Percentiles rank a stretch among this genome's conserved stretches.
Conservation (phyloP, 2,888 invertebrate species). For the Phaedon cochleariae region DNA sequence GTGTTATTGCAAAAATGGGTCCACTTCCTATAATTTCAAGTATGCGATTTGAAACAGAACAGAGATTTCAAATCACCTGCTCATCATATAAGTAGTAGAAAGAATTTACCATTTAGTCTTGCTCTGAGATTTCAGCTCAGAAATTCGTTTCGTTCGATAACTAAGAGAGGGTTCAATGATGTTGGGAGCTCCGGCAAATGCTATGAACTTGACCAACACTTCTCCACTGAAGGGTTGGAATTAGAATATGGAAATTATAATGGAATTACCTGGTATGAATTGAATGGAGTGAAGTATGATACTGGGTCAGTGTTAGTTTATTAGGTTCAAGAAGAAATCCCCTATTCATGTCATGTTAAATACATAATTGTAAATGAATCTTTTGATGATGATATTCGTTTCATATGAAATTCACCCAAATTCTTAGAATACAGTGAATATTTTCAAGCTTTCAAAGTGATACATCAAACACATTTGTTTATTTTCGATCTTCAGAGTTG, state of each 20-base stretch:
- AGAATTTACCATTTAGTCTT: conserved; percentile 11
- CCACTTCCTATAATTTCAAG: conserved; percentile 7
- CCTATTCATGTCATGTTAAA: conserved; percentile 10
- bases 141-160: conserved; percentile 6
- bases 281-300: conserved; percentile 13
- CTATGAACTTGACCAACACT: conserved; percentile 2
- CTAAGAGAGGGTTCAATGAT: conserved; percentile 1
- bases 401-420: conserved; percentile 10
- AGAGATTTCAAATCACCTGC: conserved; percentile 14
- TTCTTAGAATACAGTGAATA: conserved; percentile 13
- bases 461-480: conserved; percentile 11
- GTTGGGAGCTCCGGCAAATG: conserved; percentile 8
- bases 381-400: conserved; percentile 1
- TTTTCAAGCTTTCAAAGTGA: conserved; percentile 16
- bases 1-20: conserved; percentile 9
- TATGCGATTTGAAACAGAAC: conserved; percentile 8
- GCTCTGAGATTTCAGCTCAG: conserved; percentile 4
- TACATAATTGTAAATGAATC: conserved; percentile 3
- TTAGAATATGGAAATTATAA: conserved; percentile 3
- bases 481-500: conserved; percentile 12
- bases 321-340: conserved; percentile 10
- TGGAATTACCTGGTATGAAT: conserved; percentile 13
- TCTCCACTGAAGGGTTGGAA: conserved; percentile 6
- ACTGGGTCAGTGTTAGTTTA: conserved; percentile 8
- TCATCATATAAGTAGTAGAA: conserved; percentile 8